Percentiles rank a stretch among this genome's conserved stretches.
Evolutionary conservation across 1,140 invertebrate species (phyloP).

Genomic region (Sycophaga agraensis): DNA sequence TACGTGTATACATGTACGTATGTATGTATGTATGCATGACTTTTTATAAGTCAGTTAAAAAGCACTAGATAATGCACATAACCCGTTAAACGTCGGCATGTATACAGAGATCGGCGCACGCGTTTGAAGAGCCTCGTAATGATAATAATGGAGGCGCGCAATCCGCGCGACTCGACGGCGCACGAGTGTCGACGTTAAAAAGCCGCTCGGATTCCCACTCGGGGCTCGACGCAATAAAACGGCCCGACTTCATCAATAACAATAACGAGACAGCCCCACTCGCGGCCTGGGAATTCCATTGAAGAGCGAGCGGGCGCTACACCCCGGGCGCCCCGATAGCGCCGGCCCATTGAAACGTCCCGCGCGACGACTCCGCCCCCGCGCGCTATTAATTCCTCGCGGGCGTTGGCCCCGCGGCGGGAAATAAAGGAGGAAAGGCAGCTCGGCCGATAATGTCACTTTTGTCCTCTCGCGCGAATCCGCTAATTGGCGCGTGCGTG

Average conservation of each 20-base stretch:
- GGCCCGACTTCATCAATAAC: neutral
- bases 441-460: too few species aligned
- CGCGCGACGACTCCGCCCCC: neutral
- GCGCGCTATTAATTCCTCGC: too few species aligned
- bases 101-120: neutral
- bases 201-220: neutral
- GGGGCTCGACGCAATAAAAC: neutral
- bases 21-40: too few species aligned
- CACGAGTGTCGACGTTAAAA: too few species aligned
- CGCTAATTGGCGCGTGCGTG: too few species aligned
- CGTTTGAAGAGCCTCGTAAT: neutral
- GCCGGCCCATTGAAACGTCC: conserved; percentile 57
- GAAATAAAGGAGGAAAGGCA: too few species aligned
- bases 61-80: neutral
- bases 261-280: neutral
- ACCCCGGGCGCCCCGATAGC: neutral
- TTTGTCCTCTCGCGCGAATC: too few species aligned
- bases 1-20: too few species aligned
- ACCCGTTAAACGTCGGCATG: neutral
- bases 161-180: too few species aligned
- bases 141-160: too few species aligned
- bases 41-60: too few species aligned
- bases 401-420: too few species aligned
- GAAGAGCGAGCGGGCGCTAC: neutral
- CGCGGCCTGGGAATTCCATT: neutral